Percentiles rank a stretch among this genome's conserved stretches.
phyloP scores from a whole-genome alignment of 2,797 vertebrate species.

The Cossypha niveicapilla region DNA sequence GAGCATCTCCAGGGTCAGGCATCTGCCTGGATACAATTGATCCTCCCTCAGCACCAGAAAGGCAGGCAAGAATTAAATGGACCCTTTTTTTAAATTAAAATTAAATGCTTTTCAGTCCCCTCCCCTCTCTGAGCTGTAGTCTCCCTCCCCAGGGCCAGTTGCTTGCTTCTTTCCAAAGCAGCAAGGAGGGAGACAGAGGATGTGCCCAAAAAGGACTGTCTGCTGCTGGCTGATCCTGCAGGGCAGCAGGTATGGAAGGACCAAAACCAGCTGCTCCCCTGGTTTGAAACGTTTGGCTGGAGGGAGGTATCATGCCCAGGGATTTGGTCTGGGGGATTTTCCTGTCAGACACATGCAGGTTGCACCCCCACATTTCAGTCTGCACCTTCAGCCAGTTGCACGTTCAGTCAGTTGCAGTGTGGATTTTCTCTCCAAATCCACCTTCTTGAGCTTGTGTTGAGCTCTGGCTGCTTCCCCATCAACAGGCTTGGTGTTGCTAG shows the following conservation, averaged over 20 bases:
- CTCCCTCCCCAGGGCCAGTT: neutral
- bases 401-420: fast-evolving
- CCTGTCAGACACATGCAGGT: neutral
- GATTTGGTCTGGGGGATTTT: neutral
- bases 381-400: neutral
- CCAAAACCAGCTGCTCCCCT: neutral
- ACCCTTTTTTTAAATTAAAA: neutral
- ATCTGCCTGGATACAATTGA: neutral
- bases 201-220: neutral
- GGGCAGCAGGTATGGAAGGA: neutral
- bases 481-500: neutral
- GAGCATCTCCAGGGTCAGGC: neutral
- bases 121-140: neutral
- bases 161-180: fast-evolving
- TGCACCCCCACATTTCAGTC: fast-evolving
- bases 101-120: neutral
- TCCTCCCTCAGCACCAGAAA: neutral
- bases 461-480: neutral
- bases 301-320: neutral
- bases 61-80: neutral
- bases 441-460: neutral
- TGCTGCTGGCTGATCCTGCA: neutral
- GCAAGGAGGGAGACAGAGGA: neutral
- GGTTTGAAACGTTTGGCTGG: neutral
- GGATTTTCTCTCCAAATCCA: neutral